Evolutionary conservation across 2,888 invertebrate species (phyloP).

Genomic region (Mesochorus sp.): DNA sequence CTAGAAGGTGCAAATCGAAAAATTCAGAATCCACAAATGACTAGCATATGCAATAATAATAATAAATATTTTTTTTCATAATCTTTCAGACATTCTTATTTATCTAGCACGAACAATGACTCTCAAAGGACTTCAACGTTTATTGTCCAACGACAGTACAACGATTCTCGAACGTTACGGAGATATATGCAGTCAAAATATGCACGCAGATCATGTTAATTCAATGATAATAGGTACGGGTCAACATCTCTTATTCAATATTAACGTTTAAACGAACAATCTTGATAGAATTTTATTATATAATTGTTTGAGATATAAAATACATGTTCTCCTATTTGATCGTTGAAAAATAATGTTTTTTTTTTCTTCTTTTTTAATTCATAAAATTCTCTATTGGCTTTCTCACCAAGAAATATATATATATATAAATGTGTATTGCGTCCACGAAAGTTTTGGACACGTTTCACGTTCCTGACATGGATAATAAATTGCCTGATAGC

Average conservation of each 20-base stretch:
- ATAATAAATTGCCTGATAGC: slow-evolving; percentile 40
- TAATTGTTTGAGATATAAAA: slow-evolving; percentile 56
- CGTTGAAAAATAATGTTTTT: slow-evolving; percentile 38
- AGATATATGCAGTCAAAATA: slow-evolving; percentile 79
- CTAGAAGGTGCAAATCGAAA: slow-evolving; percentile 72
- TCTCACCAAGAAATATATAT: slow-evolving; percentile 12
- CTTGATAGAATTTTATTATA: slow-evolving; percentile 49
- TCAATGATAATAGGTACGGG: slow-evolving; percentile 81
- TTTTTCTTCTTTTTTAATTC: too few species aligned
- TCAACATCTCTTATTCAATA: slow-evolving; percentile 78
- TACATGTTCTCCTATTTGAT: slow-evolving; percentile 55
- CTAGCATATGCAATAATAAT: slow-evolving; percentile 2
- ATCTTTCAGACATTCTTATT: slow-evolving; percentile 77
- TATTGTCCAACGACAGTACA: slow-evolving; percentile 79
- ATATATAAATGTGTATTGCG: slow-evolving; percentile 34
- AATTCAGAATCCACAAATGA: too few species aligned
- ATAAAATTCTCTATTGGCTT: slow-evolving; percentile 28
- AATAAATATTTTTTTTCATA: slow-evolving; percentile 8
- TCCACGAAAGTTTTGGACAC: slow-evolving; percentile 20
- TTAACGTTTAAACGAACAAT: slow-evolving; percentile 71
- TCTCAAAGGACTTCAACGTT: slow-evolving; percentile 77
- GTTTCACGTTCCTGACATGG: slow-evolving; percentile 40
- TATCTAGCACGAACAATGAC: slow-evolving; percentile 78
- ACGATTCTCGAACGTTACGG: slow-evolving; percentile 78
- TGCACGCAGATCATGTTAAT: slow-evolving; percentile 81